phyloP scores from a whole-genome alignment of 2,113 vertebrate genomes.

The Phylloscopus trochiloides region DNA sequence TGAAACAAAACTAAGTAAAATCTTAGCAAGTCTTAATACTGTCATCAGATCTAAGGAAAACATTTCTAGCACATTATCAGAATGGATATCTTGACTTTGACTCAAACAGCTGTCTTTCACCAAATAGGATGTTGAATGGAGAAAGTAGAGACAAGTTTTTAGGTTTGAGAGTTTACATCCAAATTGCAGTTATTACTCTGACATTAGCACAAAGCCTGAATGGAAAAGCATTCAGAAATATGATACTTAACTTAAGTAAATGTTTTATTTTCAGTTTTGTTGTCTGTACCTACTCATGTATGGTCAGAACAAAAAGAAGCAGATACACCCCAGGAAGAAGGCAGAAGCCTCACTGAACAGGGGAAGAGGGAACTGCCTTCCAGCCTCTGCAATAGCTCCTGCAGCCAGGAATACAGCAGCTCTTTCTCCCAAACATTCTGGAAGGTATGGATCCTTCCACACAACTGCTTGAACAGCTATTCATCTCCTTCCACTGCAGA shows the following conservation, averaged over 20 bases:
- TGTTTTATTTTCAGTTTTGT: background rate
- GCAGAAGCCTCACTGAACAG: background rate
- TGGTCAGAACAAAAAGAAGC: background rate
- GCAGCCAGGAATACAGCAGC: background rate
- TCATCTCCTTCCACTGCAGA: background rate
- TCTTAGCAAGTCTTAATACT: background rate
- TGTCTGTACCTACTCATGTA: background rate
- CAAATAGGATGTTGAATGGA: background rate
- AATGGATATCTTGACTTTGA: background rate
- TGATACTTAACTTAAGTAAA: background rate
- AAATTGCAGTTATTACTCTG: background rate
- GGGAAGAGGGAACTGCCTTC: background rate
- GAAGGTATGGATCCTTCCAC: background rate
- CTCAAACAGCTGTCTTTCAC: background rate
- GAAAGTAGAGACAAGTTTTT: background rate
- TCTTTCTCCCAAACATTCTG: background rate
- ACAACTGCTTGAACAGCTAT: background rate
- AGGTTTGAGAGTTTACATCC: background rate
- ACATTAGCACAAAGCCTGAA: fast-evolving
- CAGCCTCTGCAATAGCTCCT: background rate
- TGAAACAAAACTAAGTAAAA: background rate
- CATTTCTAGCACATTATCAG: background rate
- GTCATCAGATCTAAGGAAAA: background rate
- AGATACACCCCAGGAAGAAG: background rate
- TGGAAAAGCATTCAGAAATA: background rate